Conservation (phyloP, 2,113 vertebrate species). For the Pluvianellus socialis region DNA sequence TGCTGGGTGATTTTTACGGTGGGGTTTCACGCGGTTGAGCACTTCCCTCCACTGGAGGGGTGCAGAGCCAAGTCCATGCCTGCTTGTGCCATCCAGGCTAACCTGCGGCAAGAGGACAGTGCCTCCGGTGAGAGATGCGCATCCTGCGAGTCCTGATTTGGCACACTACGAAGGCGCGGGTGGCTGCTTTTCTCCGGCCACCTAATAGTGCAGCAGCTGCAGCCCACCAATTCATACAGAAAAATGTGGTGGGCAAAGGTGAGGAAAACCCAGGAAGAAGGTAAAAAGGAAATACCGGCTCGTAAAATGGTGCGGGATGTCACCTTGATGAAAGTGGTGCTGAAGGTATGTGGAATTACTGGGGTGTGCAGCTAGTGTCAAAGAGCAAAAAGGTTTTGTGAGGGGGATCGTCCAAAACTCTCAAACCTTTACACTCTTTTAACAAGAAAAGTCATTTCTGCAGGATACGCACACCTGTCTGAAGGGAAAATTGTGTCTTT, state of each 20-base stretch:
- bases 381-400: background rate
- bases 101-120: background rate
- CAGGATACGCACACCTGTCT: background rate
- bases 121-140: background rate
- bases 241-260: background rate
- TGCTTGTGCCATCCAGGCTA: background rate
- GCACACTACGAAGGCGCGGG: fast-evolving
- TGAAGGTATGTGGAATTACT: background rate
- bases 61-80: background rate
- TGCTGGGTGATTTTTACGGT: background rate
- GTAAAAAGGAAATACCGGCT: background rate
- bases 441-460: background rate
- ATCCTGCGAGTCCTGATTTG: background rate
- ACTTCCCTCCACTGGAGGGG: background rate
- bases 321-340: background rate
- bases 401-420: background rate
- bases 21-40: background rate
- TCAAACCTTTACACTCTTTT: background rate
- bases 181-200: background rate
- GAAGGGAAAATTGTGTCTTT: background rate
- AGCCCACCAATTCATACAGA: background rate
- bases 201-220: background rate
- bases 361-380: background rate
- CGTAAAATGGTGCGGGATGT: background rate
- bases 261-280: background rate